Percentiles rank a stretch among this genome's conserved stretches.
phyloP scores from a whole-genome alignment of 1,140 invertebrate genomes.

The Littorina saxatilis region DNA sequence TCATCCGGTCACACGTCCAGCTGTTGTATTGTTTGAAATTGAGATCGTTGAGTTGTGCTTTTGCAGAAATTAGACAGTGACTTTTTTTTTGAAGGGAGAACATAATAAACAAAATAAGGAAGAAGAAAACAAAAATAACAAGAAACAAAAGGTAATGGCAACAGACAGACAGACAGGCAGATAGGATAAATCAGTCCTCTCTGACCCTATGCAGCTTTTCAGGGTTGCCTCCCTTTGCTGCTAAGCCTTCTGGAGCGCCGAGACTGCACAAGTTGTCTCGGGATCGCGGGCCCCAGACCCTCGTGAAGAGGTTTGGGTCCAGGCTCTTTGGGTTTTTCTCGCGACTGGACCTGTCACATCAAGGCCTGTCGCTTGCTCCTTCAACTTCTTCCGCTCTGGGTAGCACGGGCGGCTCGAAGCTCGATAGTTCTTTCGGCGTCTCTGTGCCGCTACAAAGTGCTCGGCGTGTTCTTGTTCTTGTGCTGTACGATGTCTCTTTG shows the following conservation, averaged over 20 bases:
- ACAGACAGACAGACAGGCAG: too few species aligned
- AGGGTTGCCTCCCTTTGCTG: background rate
- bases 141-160: too few species aligned
- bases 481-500: background rate
- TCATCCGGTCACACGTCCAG: too few species aligned
- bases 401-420: background rate
- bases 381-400: background rate
- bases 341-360: constrained; percentile 21
- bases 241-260: too few species aligned
- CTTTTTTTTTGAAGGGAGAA: too few species aligned
- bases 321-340: constrained; percentile 10
- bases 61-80: too few species aligned
- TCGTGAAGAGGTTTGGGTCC: constrained; percentile 23
- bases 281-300: background rate
- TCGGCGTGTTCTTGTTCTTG: background rate
- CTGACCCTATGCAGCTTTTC: too few species aligned
- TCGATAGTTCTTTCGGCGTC: background rate
- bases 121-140: too few species aligned
- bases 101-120: too few species aligned
- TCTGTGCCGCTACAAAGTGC: background rate
- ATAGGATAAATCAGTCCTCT: too few species aligned
- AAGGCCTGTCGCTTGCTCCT: constrained; percentile 6
- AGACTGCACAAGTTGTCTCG: background rate
- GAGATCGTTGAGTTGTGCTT: too few species aligned
- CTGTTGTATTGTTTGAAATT: too few species aligned